A percentile compares a stretch with the other conserved stretches of the same genome.
phyloP scores from a whole-genome alignment of 2,797 vertebrate species.

The Gymnopithys bicolor region DNA sequence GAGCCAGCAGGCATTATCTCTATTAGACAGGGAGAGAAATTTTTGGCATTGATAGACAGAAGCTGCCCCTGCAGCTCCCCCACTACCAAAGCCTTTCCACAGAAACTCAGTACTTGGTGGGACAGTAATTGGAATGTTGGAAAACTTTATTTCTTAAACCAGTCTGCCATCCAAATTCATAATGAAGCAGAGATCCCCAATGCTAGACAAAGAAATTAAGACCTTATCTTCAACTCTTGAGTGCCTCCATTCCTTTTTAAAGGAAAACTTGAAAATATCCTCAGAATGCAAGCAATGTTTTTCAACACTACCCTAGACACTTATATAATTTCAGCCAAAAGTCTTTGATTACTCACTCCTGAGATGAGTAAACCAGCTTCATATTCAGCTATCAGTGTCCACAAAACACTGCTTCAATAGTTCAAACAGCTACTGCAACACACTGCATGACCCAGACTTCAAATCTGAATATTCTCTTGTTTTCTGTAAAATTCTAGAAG shows the following conservation, averaged over 20 bases:
- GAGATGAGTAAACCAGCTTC: not conserved
- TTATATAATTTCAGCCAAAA: not conserved
- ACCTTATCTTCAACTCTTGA: not conserved
- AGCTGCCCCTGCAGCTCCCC: not conserved
- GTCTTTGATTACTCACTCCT: not conserved
- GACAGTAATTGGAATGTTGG: not conserved
- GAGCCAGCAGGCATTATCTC: not conserved
- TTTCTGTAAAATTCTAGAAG: not conserved
- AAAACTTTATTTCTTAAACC: not conserved
- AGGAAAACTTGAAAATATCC: not conserved
- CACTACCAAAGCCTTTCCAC: not conserved
- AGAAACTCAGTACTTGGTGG: not conserved
- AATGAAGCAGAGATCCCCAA: not conserved
- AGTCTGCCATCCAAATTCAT: not conserved
- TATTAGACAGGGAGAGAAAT: not conserved
- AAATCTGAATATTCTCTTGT: not conserved
- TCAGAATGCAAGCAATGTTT: not conserved
- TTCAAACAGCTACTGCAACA: not conserved
- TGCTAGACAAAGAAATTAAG: not conserved
- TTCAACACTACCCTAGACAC: not conserved
- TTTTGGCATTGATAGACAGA: not conserved
- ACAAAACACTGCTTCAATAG: not conserved
- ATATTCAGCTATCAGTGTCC: not conserved
- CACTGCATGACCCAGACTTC: not conserved
- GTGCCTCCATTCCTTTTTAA: no score